Evolutionary conservation across 2,888 invertebrate species (phyloP), one percentile per base, ranked within the genome.

Genomic region (Pseudococcus viburni): DNA sequence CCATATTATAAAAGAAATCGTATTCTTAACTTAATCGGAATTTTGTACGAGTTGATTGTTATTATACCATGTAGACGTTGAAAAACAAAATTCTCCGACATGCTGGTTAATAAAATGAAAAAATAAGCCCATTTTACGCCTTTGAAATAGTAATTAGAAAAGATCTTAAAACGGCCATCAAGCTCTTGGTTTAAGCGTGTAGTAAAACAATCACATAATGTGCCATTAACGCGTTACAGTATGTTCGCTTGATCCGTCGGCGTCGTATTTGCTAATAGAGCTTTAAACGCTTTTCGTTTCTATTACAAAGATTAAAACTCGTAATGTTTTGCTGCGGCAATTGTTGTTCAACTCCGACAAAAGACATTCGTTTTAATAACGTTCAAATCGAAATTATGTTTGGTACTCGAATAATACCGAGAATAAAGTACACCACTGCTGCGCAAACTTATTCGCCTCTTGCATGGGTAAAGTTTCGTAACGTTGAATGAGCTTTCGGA

Each of bases 301-400:
- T 73, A 73, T 73, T 73, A 39, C 42, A 42, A 42, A 42, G 42
- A 68, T 68, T 68, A 68, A 68, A 68, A 68, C 68, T 68, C 26
- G 42, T 68, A 68, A 68, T 68, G 68, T 26, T 26, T 68, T 68
- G 22, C 68, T 68, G 19, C 19, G 26, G 68, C 68, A 26, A 68
- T 19, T 68, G 26, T 68, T 68, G 22, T 68, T 68, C 22, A 12
- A 19, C 68, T 68, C 11, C 26, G 55, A 68, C 68, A 68, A 68
- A 68, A 68, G 68, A 68, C 68, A 68, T 68, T 68, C 68, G 68
- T 68, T 68, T 68, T 68, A 68, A 68, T 68, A 68, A 68, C 68
- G 68, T 19, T 68, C 68, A 68, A 68, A 68, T 68, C 68, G 68
- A 68, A 68, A 68, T 68, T 68, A 68, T 68, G 68, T 68, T 68